Base-by-base conservation (phyloP, 1,140 invertebrate genomes). In the Chelonus insularis region DNA sequence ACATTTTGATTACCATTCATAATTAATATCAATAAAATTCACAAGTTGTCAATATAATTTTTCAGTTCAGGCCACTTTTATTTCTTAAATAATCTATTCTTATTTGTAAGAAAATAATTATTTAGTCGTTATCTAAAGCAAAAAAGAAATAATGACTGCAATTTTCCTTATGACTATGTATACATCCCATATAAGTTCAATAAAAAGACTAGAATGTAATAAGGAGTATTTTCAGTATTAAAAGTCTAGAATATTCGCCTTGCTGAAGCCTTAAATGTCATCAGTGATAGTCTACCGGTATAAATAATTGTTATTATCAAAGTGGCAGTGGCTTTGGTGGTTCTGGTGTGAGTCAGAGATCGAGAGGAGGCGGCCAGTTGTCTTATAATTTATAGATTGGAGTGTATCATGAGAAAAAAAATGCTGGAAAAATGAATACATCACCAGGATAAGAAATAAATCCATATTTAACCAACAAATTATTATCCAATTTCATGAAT, bases 281-380 rank as follows among this genome's bases (percentile, higher is more conserved):
- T 67, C 72, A 66, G 62, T 69, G 69, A 77, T 78, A 65, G 63
- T 58, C 56, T 67, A 63, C 57, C 69, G 68, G 61, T 60, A 69
- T 79, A 78, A 81, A 78, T 78, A 76, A 80, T 78, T 74, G 72
- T 75, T 74, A 74, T 79, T 79, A 74, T 76, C 73, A 66, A 73
- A 72, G 62, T 67, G 57, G 65, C 62, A 59, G 64, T 50, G 58
- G 58, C 61, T 56, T 56, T 63, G 54, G n/a, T n/a, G 57, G 6
- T 21, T 14, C 29, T 7, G 9, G 14, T 29, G 36, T 68, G 63
- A 71, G 63, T 68, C 67, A 69, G 71, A 69, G 18, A 58, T 32
- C n/a, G 11, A 37, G 69, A 66, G 69, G 68, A 72, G 70, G 68
- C 70, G 72, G 51, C 55, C 20, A 29, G 67, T 63, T 64, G 68